Conservation (phyloP, 2,113 vertebrate species). For the Anoura caudifer region DNA sequence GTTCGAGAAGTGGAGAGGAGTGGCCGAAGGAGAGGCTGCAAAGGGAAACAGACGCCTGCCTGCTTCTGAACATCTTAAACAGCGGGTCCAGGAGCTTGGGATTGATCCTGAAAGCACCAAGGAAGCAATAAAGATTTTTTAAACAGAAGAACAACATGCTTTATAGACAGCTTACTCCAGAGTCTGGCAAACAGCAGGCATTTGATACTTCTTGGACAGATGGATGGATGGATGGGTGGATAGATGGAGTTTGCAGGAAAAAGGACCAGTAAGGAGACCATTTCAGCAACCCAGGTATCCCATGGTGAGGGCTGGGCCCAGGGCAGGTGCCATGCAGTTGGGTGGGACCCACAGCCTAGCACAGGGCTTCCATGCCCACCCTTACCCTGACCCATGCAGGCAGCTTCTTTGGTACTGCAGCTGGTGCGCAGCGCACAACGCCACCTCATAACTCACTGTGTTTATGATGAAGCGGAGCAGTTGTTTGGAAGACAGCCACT, state of each 20-base stretch:
- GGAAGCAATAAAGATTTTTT: background rate
- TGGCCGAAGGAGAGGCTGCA: background rate
- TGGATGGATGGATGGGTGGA: background rate
- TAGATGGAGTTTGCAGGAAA: background rate
- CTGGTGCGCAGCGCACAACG: background rate
- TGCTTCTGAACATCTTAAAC: background rate
- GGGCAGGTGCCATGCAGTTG: background rate
- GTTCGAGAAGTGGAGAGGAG: background rate
- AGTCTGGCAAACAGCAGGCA: slow-evolving; percentile 21
- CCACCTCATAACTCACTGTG: slow-evolving; percentile 76
- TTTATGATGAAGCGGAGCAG: slow-evolving; percentile 88
- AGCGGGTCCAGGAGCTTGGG: background rate
- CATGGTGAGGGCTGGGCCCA: background rate
- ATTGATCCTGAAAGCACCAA: background rate
- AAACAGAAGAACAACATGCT: background rate
- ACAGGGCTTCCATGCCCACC: background rate
- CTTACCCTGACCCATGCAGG: background rate
- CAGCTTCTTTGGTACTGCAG: slow-evolving; percentile 42
- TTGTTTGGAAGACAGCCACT: slow-evolving; percentile 90
- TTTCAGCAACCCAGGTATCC: background rate
- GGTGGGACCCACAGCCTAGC: background rate
- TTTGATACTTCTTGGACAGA: slow-evolving; percentile 8
- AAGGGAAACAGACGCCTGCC: background rate
- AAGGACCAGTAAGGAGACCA: background rate
- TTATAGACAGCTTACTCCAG: slow-evolving; percentile 8